Evolutionary conservation across 2,888 invertebrate species (phyloP), one percentile per base, ranked within the genome.

Genomic region (Patella pellucida): DNA sequence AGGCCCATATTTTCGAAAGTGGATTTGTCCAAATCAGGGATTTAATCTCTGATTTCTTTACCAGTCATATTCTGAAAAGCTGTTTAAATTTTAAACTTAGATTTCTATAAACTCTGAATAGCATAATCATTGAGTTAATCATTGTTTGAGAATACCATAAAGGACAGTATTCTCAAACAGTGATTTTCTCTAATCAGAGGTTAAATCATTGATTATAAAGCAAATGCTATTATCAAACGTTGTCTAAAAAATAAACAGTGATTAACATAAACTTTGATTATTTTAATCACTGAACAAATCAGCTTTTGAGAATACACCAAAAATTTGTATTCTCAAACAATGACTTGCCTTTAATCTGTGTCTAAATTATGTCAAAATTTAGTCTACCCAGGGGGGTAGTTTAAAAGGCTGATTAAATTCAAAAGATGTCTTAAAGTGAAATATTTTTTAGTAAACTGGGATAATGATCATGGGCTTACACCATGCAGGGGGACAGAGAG

Each of bases 11-110:
- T 56, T 19, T 56, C 56, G 56, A 56, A 56, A 3, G 56, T n/a
- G 16, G 56, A 56, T 56, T 56, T 11, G 19, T 16, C 16, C 16
- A n/a, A 56, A 56, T 11, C 56, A 56, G 56, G 5, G 56, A 56
- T 56, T 56, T 56, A 56, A 56, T 56, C 56, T 4, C 7, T 9
- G 56, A 56, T 56, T 56, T 56, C n/a, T 19, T 56, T 56, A n/a
- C 31, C 16, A 19, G 16, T 19, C 56, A 56, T 56, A 56, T 56
- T 56, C 19, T 56, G n/a, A 56, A 56, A 56, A 5, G 56, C 56
- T n/a, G 19, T n/a, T 56, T 56, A 56, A 56, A 16, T 56, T 56
- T 56, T 56, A 56, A 56, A n/a, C 56, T 56, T n/a, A 19, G 56
- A 56, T 56, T 56, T n/a, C 56, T 56, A 19, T 56, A 56, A 56